phyloP scores from a whole-genome alignment of 2,797 vertebrate species.

The Sternotherus odoratus region DNA sequence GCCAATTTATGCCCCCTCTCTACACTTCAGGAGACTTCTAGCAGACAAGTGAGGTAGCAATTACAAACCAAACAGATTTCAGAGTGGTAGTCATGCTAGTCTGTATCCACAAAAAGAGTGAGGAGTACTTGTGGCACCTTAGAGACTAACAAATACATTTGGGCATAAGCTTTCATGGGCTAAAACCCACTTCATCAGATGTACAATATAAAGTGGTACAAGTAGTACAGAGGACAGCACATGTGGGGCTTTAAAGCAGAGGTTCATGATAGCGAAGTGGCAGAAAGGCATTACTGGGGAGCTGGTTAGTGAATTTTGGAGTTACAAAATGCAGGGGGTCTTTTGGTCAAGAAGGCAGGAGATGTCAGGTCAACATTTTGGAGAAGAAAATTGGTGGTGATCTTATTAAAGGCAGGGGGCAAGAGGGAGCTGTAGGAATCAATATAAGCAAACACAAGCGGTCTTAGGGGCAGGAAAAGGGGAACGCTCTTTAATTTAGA shows the following conservation, averaged over 20 bases:
- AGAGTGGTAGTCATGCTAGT: too few species aligned
- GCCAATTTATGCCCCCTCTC: background rate
- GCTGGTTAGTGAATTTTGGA: background rate
- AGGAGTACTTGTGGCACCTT: too few species aligned
- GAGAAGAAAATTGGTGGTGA: background rate
- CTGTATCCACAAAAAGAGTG: too few species aligned
- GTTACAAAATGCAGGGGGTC: background rate
- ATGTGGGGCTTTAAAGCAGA: rapidly evolving
- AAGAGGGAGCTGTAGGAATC: background rate
- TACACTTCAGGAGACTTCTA: background rate
- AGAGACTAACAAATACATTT: too few species aligned
- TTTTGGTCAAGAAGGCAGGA: background rate
- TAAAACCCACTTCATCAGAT: too few species aligned
- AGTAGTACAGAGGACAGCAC: background rate
- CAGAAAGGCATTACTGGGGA: background rate
- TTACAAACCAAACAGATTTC: background rate
- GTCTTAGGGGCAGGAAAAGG: background rate
- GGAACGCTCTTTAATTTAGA: background rate
- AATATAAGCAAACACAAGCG: background rate
- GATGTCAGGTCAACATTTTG: background rate
- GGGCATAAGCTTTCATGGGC: too few species aligned
- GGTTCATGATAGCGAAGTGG: rapidly evolving
- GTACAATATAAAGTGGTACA: background rate
- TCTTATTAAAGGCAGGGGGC: background rate
- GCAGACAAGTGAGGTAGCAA: background rate